phyloP scores from a whole-genome alignment of 2,797 vertebrate genomes.

The Cuniculus paca region DNA sequence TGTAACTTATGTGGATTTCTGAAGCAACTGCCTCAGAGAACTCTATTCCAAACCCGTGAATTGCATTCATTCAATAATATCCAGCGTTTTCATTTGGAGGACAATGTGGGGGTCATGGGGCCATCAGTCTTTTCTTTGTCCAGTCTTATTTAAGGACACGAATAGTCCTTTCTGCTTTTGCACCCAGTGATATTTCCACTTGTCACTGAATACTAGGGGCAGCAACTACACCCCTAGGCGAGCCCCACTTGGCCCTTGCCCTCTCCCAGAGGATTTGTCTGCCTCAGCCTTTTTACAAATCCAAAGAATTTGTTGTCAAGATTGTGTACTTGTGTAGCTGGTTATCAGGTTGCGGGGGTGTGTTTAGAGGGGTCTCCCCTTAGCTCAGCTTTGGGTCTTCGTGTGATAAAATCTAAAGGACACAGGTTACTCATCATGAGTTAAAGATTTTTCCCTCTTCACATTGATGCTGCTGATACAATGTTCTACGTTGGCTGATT shows the following conservation, averaged over 20 bases:
- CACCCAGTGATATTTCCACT: slow-evolving; percentile 28
- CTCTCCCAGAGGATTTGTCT: not conserved
- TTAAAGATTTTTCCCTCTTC: slow-evolving; percentile 75
- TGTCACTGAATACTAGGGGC: slow-evolving; percentile 1
- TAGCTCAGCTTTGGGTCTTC: not conserved
- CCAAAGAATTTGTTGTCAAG: not conserved
- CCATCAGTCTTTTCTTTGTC: not conserved
- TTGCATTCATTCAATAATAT: not conserved
- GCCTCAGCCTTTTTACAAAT: slow-evolving; percentile 36
- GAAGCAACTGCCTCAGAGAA: slow-evolving; percentile 6
- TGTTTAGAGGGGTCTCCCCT: slow-evolving; percentile 68
- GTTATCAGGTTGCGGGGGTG: slow-evolving; percentile 77
- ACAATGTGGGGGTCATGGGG: not conserved
- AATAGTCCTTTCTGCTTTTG: slow-evolving; percentile 9
- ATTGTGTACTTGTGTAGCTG: slow-evolving; percentile 43
- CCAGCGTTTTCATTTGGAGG: slow-evolving; percentile 22
- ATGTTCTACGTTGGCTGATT: slow-evolving; percentile 63
- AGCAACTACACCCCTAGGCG: not conserved
- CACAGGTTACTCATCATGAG: slow-evolving; percentile 82
- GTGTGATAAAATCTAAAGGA: slow-evolving; percentile 70
- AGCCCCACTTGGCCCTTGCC: not conserved
- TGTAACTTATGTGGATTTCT: slow-evolving; percentile 46
- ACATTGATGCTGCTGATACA: slow-evolving; percentile 42
- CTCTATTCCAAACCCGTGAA: not conserved
- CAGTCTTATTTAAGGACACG: not conserved